Conservation (phyloP, 2,888 invertebrate genomes). For the Caenorhabditis zanzibari region DNA sequence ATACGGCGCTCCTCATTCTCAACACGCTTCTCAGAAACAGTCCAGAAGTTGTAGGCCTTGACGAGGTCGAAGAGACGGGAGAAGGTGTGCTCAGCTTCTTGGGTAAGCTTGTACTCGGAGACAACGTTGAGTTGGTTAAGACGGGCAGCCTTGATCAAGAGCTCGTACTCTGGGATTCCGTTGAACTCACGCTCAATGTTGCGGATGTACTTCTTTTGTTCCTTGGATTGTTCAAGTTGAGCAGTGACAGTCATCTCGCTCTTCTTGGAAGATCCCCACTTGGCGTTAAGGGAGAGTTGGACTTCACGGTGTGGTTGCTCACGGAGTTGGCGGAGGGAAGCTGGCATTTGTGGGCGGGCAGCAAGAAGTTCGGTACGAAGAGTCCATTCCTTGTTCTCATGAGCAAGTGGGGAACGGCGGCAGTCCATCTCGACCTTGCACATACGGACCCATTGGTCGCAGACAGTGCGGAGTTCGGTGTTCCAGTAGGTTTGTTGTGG, state of each 20-base stretch:
- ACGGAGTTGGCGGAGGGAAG: constrained; percentile 60
- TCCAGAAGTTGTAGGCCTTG: constrained; percentile 75
- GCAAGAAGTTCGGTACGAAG: constrained; percentile 65
- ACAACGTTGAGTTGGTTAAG: constrained; percentile 72
- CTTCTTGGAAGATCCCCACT: constrained; percentile 69
- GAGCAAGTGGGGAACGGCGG: constrained; percentile 52
- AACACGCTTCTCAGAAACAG: constrained; percentile 54
- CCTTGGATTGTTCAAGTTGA: constrained; percentile 65
- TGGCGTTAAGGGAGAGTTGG: constrained; percentile 51
- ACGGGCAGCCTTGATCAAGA: constrained; percentile 71
- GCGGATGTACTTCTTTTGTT: constrained; percentile 60
- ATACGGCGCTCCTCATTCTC: constrained; percentile 56
- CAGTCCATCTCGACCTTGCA: constrained; percentile 51
- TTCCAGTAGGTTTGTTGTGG: constrained; percentile 49
- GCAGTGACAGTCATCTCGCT: constrained; percentile 64
- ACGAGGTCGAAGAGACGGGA: constrained; percentile 66
- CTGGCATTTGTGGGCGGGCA: constrained; percentile 71
- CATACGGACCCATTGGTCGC: constrained; percentile 58
- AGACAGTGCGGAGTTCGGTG: constrained; percentile 46
- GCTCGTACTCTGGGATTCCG: constrained; percentile 63
- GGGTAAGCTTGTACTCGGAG: constrained; percentile 70
- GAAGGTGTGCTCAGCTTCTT: constrained; percentile 62
- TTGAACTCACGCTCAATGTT: constrained; percentile 46
- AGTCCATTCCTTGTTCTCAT: constrained; percentile 72
- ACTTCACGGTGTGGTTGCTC: constrained; percentile 70